A percentile compares a stretch with the other conserved stretches of the same genome.
Conservation (phyloP, 2,888 invertebrate species). For the Nomada ruficornis region DNA sequence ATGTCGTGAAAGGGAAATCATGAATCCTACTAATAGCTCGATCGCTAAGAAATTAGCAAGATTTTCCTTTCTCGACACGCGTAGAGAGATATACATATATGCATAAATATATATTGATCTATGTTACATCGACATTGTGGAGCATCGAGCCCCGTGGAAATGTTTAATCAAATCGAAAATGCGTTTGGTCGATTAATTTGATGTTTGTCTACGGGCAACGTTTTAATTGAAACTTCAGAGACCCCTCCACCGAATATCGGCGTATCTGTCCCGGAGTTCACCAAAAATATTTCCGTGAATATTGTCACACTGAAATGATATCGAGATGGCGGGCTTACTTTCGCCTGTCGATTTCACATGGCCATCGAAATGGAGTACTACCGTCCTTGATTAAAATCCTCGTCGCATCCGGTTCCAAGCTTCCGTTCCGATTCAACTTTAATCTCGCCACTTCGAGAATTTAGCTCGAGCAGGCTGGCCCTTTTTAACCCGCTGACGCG, state of each 20-base stretch:
- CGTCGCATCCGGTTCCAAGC: not conserved
- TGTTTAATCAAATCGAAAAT: constrained; percentile 16
- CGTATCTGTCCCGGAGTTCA: not conserved
- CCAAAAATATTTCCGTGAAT: constrained; percentile 27
- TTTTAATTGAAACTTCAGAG: constrained; percentile 17
- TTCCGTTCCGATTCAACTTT: not conserved
- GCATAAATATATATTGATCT: not conserved
- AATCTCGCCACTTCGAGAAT: not conserved
- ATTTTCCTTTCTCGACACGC: constrained; percentile 12
- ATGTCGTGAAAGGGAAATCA: constrained; percentile 15
- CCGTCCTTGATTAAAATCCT: constrained; percentile 6
- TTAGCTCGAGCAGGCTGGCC: too few relatives aligned
- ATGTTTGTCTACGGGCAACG: constrained; percentile 22
- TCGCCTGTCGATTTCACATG: constrained; percentile 30
- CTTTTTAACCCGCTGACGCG: not conserved
- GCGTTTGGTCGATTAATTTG: constrained; percentile 27
- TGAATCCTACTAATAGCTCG: too few relatives aligned
- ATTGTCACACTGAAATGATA: constrained; percentile 3
- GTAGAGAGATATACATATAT: not conserved
- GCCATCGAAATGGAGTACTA: not conserved
- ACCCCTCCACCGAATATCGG: too few relatives aligned
- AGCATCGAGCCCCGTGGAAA: constrained; percentile 35
- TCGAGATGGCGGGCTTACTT: not conserved
- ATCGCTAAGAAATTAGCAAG: not conserved
- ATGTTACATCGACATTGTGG: constrained; percentile 14